Evolutionary conservation across 30 jellyfish, hydroid and myxozoan species (phyloP), one percentile per base, ranked within the genome.

Genomic region (Hydractinia echinata): DNA sequence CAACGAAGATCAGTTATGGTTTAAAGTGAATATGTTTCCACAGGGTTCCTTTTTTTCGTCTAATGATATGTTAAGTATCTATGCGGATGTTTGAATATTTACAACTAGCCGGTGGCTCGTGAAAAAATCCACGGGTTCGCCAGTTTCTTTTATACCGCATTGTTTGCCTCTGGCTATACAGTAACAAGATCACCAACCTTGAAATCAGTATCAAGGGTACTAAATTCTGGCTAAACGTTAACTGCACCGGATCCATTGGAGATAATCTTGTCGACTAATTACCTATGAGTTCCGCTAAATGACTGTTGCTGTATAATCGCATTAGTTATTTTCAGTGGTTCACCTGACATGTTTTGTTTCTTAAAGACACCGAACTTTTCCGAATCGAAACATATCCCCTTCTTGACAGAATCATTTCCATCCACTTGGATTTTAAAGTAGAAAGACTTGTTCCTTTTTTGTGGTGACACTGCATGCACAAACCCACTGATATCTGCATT

Each of bases 401-500:
- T 10, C 13, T 56, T 10, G n/a, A 56, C 68, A 56, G 68, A 56
- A n/a, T n/a, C 68, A 56, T n/a, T 56, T 10, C n/a, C n/a, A 56
- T 56, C 68, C 13, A n/a, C n/a, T 56, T 56, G 68, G 10, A 56
- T 10, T 56, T n/a, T 10, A 56, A 56, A 56, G n/a, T 56, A n/a
- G n/a, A 56, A 56, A 56, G 13, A 9, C n/a, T 56, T 56, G 68
- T 56, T 56, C n/a, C 10, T 10, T 56, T 56, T 56, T n/a, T 56
- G 68, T n/a, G 68, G 68, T 56, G 68, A 56, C n/a, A 56, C n/a
- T 10, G 68, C 68, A 56, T 10, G n/a, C 13, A 56, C n/a, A n/a
- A 9, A 56, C 68, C 68, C n/a, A n/a, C 13, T 56, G 10, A 56
- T n/a, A 56, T 56, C 68, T 56, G 10, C 68, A 56, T 9, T 56